Evolutionary conservation across 1,140 invertebrate genomes (phyloP), one percentile per base, ranked within the genome.

Genomic region (Drosophila tani): DNA sequence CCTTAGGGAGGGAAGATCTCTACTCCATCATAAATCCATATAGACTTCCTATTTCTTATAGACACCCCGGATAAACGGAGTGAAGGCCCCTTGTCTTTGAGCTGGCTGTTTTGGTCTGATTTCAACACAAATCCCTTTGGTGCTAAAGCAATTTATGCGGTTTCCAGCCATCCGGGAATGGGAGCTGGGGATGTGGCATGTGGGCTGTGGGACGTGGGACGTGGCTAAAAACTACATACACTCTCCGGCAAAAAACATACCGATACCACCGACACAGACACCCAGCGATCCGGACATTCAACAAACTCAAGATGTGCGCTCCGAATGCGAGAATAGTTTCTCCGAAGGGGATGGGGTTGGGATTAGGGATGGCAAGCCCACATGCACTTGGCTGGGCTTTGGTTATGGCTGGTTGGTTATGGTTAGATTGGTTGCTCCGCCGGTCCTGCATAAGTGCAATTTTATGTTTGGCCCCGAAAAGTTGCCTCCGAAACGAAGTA

Each of bases 111-210:
- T 84, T 78, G 65, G 85, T 75, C 85, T 85, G 85, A 90, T 79
- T 91, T 81, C 81, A 79, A 82, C 85, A 85, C 81, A 88, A 88
- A 88, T 88, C 85, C 85, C 85, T 82, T 88, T 88, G 85, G 86
- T 88, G 85, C 85, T 90, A 88, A 90, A 88, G 84, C 84, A 88
- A 88, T 88, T 88, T 88, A 90, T 88, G 85, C 78, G 81, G 81
- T 84, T 50, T 90, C 78, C 55, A 66, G 64, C 50, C 77, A 79
- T 64, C 56, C 50, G 63, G 55, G 51, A 38, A 66, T 29, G n/a
- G 45, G 5, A 24, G 27, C 45, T 32, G 45, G 27, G 43, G 5
- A 21, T 12, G 3, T 29, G 40, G 35, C 29, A 24, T 43, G 38
- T 21, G 50, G 50, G 17, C 2, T 35, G n/a, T 35, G 17, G 24